phyloP scores from a whole-genome alignment of 2,113 vertebrate species.

The Poeciliopsis turrubarensis region DNA sequence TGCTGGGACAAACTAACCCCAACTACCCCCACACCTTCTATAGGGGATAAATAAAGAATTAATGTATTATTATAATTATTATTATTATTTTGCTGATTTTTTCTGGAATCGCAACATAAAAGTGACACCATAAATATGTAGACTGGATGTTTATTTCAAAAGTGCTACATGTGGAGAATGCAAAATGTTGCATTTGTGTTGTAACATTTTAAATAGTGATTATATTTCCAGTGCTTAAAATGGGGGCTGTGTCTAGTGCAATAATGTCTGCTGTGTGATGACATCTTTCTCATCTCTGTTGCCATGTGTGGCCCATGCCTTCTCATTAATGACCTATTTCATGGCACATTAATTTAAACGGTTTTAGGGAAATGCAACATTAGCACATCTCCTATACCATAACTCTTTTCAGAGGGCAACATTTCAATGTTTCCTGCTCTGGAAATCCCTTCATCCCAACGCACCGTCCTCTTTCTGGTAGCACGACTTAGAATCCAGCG shows the following conservation, averaged over 20 bases:
- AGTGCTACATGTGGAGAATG: no score
- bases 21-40: no score
- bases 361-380: conserved; percentile 74
- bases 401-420: conserved; percentile 64
- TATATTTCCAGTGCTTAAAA: no score
- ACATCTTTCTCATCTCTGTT: conserved; percentile 63
- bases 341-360: conserved; percentile 78
- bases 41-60: no score
- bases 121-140: no score
- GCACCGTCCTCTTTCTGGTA: conserved; percentile 10
- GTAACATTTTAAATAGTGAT: no score
- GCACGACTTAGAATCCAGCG: background rate
- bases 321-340: conserved; percentile 78
- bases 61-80: no score
- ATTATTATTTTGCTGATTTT: no score
- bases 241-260: conserved; percentile 28
- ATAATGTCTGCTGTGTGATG: conserved; percentile 50
- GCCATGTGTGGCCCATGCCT: conserved; percentile 69
- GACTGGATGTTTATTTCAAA: no score
- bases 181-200: no score
- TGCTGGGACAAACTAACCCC: no score
- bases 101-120: no score
- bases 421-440: conserved; percentile 58
- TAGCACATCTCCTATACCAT: conserved; percentile 66
- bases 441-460: background rate